These are phyloP conservation scores for Eleutherodactylus coqui DNA, from an alignment of 2,797 vertebrate species.

Conservation along the genomic window DNA sequence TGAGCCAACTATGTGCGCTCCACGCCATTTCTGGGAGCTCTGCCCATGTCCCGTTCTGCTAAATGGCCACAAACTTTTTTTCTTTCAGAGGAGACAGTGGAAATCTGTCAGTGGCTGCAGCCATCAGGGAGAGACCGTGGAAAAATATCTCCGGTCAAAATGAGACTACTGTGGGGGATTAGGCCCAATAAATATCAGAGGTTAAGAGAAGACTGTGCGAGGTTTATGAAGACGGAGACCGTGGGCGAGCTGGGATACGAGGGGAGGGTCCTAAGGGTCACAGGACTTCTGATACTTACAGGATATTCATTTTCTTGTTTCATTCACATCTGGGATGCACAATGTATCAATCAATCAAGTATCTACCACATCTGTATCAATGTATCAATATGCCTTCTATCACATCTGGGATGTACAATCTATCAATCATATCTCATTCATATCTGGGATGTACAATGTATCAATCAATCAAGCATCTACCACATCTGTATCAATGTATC, in stretches of 20 bases:
- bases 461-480: not conserved
- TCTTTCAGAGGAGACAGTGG: slow-evolving; percentile 42
- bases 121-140: slow-evolving; percentile 44
- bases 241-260: not conserved
- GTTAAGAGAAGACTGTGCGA: not conserved
- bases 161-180: slow-evolving; percentile 22
- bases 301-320: no score
- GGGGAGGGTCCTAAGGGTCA: not conserved
- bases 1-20: slow-evolving; percentile 38
- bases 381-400: no score
- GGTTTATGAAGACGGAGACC: not conserved
- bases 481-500: not conserved
- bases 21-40: slow-evolving; percentile 47
- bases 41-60: slow-evolving; percentile 52
- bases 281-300: not conserved
- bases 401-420: no score
- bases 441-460: not conserved
- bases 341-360: not conserved
- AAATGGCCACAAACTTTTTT: slow-evolving; percentile 37
- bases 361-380: not conserved
- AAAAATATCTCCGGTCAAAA: slow-evolving; percentile 38
- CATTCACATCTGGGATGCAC: no score
- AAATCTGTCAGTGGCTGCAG: slow-evolving; percentile 39
- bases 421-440: no score
- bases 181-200: slow-evolving; percentile 29